These are phyloP conservation scores for Drosophila rubida DNA, from an alignment of 2,888 invertebrate genomes.

Conservation along the genomic window DNA sequence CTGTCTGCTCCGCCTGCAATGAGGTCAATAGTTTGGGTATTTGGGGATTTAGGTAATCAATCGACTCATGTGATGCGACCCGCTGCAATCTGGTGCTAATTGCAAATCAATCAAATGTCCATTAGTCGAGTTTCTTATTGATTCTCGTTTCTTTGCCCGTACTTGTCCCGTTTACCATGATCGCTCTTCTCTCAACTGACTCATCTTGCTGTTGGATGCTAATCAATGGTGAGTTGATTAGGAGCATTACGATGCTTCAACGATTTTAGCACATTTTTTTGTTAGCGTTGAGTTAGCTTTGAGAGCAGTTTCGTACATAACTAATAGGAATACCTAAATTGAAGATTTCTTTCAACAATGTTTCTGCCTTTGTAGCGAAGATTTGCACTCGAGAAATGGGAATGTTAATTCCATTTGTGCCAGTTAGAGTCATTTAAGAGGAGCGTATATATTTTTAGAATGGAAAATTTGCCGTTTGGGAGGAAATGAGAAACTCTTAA, in stretches of 20 bases:
- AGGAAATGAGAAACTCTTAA: too few species aligned
- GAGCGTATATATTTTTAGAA: background rate
- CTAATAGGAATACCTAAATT: conserved; percentile 15
- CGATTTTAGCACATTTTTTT: conserved; percentile 60
- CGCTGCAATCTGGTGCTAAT: conserved; percentile 50
- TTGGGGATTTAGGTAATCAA: conserved; percentile 2
- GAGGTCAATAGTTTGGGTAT: conserved; percentile 58
- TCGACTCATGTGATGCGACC: conserved; percentile 61
- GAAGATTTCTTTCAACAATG: background rate
- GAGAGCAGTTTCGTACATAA: conserved; percentile 15
- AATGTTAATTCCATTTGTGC: background rate
- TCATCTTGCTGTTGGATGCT: conserved; percentile 45
- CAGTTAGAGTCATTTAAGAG: background rate
- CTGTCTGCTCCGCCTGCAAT: conserved; percentile 56
- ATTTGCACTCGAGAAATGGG: background rate
- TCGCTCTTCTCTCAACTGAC: conserved; percentile 18
- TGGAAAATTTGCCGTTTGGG: background rate
- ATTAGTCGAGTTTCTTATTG: conserved; percentile 46
- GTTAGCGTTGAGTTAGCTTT: conserved; percentile 23
- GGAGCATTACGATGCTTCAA: conserved; percentile 27
- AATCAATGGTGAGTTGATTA: conserved; percentile 50
- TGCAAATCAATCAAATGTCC: conserved; percentile 70
- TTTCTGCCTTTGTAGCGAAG: background rate
- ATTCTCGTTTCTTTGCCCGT: conserved; percentile 1
- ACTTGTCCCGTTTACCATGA: background rate